Percentiles rank a stretch among this genome's conserved stretches.
phyloP scores from a whole-genome alignment of 2,797 vertebrate genomes.

The Coracias cyanogaster region DNA sequence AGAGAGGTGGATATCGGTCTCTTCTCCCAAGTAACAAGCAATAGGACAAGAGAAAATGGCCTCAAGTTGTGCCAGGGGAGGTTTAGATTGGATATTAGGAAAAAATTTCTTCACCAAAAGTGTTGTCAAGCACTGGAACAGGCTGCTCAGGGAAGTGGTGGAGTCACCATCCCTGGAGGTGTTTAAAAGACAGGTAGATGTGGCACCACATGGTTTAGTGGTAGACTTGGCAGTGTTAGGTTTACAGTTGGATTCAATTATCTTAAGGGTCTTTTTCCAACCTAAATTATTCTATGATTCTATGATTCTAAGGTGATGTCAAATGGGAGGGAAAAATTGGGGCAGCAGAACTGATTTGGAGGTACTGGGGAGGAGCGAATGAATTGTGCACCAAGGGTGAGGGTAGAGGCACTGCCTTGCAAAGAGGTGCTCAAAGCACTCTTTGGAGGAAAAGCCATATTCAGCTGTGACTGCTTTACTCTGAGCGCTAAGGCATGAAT shows the following conservation, averaged over 20 bases:
- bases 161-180: not conserved
- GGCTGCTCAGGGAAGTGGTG: not conserved
- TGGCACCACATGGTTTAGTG: not conserved
- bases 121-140: too few species aligned
- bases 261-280: not conserved
- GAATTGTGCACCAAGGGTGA: not conserved
- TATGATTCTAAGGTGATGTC: not conserved
- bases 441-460: not conserved
- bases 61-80: not conserved
- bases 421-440: not conserved
- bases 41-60: not conserved
- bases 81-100: not conserved
- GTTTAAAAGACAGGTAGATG: not conserved
- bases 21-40: not conserved
- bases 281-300: not conserved
- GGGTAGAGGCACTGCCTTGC: not conserved
- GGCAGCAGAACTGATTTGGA: not conserved
- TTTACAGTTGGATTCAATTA: fast-evolving
- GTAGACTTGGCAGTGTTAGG: not conserved
- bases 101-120: not conserved
- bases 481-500: not conserved
- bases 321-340: not conserved
- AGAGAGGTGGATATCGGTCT: not conserved
- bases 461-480: not conserved
- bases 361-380: not conserved